A percentile compares a stretch with the other conserved stretches of the same genome.
phyloP scores from a whole-genome alignment of 2,888 invertebrate species.

The Leptinotarsa haldemani region DNA sequence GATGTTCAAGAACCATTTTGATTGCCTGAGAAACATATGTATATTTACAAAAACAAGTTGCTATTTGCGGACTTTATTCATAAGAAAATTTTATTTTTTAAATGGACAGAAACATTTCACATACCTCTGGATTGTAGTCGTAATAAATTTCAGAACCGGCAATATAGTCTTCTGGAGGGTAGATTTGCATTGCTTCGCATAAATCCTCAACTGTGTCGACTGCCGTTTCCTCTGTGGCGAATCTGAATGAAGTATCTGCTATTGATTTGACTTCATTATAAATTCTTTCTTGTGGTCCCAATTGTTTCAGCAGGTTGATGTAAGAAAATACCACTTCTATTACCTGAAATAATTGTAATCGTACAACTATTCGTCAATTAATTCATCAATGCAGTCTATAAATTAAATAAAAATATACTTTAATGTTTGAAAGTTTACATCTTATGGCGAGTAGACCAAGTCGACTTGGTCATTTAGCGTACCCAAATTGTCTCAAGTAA shows the following conservation, averaged over 20 bases:
- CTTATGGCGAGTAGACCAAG: too few relatives aligned
- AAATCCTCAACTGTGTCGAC: constrained; percentile 83
- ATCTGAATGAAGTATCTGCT: constrained; percentile 80
- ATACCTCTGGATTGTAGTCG: constrained; percentile 79
- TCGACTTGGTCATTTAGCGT: too few relatives aligned
- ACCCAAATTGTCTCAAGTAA: too few relatives aligned
- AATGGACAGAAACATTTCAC: neutral
- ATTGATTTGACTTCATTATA: constrained; percentile 81
- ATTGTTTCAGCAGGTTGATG: constrained; percentile 76
- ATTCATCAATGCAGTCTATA: too few relatives aligned
- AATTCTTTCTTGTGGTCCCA: constrained; percentile 77
- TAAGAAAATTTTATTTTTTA: neutral
- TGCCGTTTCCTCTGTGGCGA: constrained; percentile 77
- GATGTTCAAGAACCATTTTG: constrained; percentile 69
- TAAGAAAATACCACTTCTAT: constrained; percentile 83
- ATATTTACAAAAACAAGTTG: too few relatives aligned
- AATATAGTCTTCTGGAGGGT: constrained; percentile 81
- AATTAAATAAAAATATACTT: too few relatives aligned
- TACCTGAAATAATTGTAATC: constrained; percentile 68
- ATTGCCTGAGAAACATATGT: constrained; percentile 67
- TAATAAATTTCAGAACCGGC: constrained; percentile 80
- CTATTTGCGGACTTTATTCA: too few relatives aligned
- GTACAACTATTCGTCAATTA: too few relatives aligned
- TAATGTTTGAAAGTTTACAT: too few relatives aligned
- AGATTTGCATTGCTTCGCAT: constrained; percentile 83